Base-by-base conservation (phyloP, 2,888 invertebrate species). In the Phasia obesa region DNA sequence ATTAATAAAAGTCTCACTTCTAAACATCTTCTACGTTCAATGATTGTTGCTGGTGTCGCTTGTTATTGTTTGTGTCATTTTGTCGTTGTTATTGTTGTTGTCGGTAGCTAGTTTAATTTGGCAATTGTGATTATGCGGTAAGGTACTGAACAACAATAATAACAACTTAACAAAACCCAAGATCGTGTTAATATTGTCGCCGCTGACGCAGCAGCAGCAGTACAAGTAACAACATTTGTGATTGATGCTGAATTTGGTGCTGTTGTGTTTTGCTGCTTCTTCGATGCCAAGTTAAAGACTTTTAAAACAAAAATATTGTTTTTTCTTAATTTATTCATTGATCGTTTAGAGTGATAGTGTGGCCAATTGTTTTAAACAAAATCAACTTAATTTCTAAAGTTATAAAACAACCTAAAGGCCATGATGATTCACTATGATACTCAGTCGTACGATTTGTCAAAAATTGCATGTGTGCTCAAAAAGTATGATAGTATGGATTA, bases 1-100 rank as follows among this genome's bases (percentile, higher is more conserved):
- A 88, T 89, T 86, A 89, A 88, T 89, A 88, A 89, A 74, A 88
- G 87, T 85, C 81, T 85, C 84, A 87, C 86, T 86, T 87, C 85
- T 84, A 64, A 75, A 79, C 47, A 75, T 83, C 83, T 75, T 83
- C 59, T 60, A 55, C 62, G 55, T 73, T 67, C 31, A 27, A 17
- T 55, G 49, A 31, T 55, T 47, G 53, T 49, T 67, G 55, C 31
- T 44, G 64, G 0, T 57, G 27, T 55, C 47, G 44, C 9, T 31
- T 35, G 31, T 47, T 62, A 55, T 35, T 57, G 23, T 44, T 64
- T 57, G 51, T 81, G 53, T 31, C 53, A 62, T 35, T 23, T 73
- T 62, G 27, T 65, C 13, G 17, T 42, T 49, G 49, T 31, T 62
- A 27, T 17, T 57, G 47, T 38, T 62, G 62, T 42, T 55, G 44